Evolutionary conservation across 2,797 vertebrate species (phyloP).

Genomic region (Poecilia wingei): DNA sequence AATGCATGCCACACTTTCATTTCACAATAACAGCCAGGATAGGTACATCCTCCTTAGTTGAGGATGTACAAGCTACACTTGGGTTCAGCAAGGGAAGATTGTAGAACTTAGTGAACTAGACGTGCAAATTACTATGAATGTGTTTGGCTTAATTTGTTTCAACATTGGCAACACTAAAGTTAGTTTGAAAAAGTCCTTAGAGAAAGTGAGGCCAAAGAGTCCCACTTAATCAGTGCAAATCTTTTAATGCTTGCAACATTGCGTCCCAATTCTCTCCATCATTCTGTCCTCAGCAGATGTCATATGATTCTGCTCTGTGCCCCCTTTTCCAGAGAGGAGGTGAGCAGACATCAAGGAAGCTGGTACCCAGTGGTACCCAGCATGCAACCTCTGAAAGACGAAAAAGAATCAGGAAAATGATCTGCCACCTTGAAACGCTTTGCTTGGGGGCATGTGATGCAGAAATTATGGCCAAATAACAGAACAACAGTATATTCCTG

Average conservation of each 20-base stretch:
- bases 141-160: neutral
- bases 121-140: conserved; percentile 4
- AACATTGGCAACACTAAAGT: neutral
- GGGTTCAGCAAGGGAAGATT: conserved; percentile 9
- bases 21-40: neutral
- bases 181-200: conserved; percentile 10
- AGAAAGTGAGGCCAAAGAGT: conserved; percentile 8
- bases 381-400: conserved; percentile 36
- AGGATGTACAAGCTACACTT: conserved; percentile 40
- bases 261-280: conserved; percentile 34
- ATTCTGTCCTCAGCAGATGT: conserved; percentile 41
- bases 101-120: neutral
- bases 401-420: conserved; percentile 31
- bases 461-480: conserved; percentile 40
- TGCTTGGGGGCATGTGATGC: conserved; percentile 52
- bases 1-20: neutral
- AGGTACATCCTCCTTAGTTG: neutral
- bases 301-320: conserved; percentile 62
- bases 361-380: conserved; percentile 56
- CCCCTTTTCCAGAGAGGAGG: conserved; percentile 40
- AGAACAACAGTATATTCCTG: conserved; percentile 38
- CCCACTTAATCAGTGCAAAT: conserved; percentile 26
- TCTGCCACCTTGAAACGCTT: conserved; percentile 34
- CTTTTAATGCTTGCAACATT: conserved; percentile 20
- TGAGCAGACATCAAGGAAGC: conserved; percentile 47